These are phyloP conservation scores for Ormia ochracea DNA, from an alignment of 2,888 invertebrate species.

Conservation along the genomic window DNA sequence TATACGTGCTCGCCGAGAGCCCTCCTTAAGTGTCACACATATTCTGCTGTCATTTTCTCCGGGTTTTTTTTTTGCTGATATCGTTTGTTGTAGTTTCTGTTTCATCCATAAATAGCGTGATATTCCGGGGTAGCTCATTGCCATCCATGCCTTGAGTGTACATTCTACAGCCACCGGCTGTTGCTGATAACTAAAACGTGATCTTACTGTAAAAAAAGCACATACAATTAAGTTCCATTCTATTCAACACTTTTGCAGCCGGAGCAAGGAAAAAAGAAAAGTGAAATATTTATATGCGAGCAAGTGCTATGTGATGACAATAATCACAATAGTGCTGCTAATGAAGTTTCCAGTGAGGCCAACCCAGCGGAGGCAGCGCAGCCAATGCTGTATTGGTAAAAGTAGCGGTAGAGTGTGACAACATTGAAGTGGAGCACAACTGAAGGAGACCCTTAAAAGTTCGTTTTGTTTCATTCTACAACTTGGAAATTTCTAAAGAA, in stretches of 20 bases:
- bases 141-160: constrained; percentile 43
- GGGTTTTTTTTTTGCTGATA: constrained; percentile 34
- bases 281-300: neutral
- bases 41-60: constrained; percentile 51
- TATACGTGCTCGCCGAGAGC: constrained; percentile 1
- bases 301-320: constrained; percentile 11
- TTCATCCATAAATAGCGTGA: constrained; percentile 8
- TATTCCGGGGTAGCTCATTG: constrained; percentile 22
- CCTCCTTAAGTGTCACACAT: constrained; percentile 51
- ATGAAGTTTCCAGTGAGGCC: constrained; percentile 59
- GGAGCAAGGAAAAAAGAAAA: neutral
- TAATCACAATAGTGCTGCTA: constrained; percentile 50
- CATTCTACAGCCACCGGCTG: constrained; percentile 64
- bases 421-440: constrained; percentile 38
- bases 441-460: constrained; percentile 1
- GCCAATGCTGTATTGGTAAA: constrained; percentile 13
- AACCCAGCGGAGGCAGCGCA: constrained; percentile 20
- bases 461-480: neutral
- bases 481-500: constrained; percentile 21
- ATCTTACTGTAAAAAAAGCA: constrained; percentile 60
- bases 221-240: constrained; percentile 34
- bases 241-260: constrained; percentile 32
- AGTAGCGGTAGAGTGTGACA: constrained; percentile 1
- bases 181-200: constrained; percentile 68
- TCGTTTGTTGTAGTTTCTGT: constrained; percentile 12